These are phyloP conservation scores for Ennomos fuscantarius DNA, from an alignment of 2,888 invertebrate genomes.

Conservation along the genomic window DNA sequence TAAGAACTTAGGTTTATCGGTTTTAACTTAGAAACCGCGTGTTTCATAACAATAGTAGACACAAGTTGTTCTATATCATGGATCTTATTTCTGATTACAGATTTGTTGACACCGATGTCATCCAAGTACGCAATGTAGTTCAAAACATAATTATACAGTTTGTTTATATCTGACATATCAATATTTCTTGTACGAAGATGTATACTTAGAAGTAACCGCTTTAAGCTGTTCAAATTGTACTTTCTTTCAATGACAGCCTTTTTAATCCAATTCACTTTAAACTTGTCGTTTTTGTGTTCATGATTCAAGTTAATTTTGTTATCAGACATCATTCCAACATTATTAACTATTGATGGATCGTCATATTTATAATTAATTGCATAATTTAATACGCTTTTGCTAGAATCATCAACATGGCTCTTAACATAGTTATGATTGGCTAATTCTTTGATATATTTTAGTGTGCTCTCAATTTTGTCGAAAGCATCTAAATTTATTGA, in stretches of 20 bases:
- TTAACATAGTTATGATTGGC: no score
- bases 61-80: background rate
- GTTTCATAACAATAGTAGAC: background rate
- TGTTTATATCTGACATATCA: background rate
- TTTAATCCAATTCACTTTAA: background rate
- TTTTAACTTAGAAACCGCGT: no score
- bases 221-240: background rate
- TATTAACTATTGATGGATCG: no score
- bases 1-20: no score
- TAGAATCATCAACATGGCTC: no score
- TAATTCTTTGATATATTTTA: no score
- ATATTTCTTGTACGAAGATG: background rate
- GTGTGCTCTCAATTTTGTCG: no score
- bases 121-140: constrained; percentile 4
- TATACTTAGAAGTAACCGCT: background rate
- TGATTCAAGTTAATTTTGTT: no score
- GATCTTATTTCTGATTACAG: background rate
- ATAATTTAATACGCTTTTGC: no score
- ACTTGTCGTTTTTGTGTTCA: background rate
- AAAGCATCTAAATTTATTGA: no score
- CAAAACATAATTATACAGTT: constrained; percentile 1
- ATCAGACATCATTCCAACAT: no score
- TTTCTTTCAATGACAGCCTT: constrained; percentile 3
- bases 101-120: background rate
- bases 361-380: no score